These are phyloP conservation scores for Actinemys pallida DNA, from an alignment of 2,113 vertebrate species.

Conservation along the genomic window DNA sequence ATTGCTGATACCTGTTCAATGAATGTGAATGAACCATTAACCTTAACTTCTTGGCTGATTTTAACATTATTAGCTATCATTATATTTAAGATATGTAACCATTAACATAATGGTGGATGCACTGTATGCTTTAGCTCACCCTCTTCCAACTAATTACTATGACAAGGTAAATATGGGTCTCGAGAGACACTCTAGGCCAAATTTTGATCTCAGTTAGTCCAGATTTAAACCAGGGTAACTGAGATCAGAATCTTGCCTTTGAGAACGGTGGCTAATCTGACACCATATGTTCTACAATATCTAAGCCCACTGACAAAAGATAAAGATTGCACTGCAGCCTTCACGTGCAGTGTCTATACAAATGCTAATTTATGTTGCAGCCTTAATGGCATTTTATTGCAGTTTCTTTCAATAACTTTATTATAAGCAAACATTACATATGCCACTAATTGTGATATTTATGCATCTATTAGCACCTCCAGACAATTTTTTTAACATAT, in stretches of 20 bases:
- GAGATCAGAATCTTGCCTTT: background rate
- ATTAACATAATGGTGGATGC: background rate
- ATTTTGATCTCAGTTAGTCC: background rate
- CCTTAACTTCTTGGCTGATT: too few species aligned
- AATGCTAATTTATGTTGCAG: background rate
- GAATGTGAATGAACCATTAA: background rate
- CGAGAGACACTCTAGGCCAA: background rate
- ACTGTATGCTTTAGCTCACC: background rate
- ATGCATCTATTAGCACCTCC: background rate
- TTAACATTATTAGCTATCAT: background rate
- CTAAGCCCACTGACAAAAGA: background rate
- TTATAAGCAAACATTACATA: background rate
- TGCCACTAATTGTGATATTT: background rate
- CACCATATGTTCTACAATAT: background rate
- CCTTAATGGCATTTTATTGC: background rate
- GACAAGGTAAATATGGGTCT: accelerated
- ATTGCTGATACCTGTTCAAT: background rate
- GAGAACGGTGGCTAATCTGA: background rate
- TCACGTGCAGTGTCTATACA: background rate
- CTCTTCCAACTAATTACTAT: background rate
- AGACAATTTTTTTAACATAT: background rate
- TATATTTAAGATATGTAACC: background rate
- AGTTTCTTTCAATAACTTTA: background rate
- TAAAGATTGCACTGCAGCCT: background rate
- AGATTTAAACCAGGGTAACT: background rate